Evolutionary conservation across 1,140 invertebrate species (phyloP).

Genomic region (Drosophila pectinifera): DNA sequence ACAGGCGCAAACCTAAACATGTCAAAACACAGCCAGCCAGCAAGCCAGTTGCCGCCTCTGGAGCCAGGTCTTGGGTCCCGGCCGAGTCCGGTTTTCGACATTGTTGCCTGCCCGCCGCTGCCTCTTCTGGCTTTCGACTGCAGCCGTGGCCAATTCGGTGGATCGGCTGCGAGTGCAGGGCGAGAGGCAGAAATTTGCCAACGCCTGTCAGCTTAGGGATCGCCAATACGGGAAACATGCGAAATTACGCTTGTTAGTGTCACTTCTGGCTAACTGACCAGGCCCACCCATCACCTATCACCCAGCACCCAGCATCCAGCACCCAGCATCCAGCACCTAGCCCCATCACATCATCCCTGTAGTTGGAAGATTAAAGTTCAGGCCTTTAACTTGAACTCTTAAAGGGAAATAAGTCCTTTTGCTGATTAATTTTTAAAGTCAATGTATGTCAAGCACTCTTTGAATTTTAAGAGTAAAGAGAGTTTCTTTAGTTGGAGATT

Average conservation of each 20-base stretch:
- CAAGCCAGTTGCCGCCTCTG: constrained; percentile 59
- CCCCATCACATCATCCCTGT: constrained; percentile 2
- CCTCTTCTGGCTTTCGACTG: constrained; percentile 33
- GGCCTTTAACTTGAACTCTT: not conserved
- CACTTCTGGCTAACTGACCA: constrained; percentile 76
- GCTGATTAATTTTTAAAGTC: not conserved
- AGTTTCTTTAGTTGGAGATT: no score
- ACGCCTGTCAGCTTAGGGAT: constrained; percentile 81
- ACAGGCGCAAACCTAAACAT: constrained; percentile 85
- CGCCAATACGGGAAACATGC: constrained; percentile 75
- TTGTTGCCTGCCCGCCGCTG: constrained; percentile 26
- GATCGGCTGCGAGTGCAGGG: constrained; percentile 45
- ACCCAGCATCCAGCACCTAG: not conserved
- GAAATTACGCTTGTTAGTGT: constrained; percentile 84
- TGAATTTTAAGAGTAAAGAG: no score
- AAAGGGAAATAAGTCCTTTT: not conserved
- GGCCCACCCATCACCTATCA: constrained; percentile 30
- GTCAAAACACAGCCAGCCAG: constrained; percentile 82
- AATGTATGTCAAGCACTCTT: no score
- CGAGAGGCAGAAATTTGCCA: constrained; percentile 73
- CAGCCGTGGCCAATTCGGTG: constrained; percentile 74
- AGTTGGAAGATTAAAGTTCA: not conserved
- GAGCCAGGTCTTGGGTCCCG: constrained; percentile 39
- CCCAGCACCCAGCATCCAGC: constrained; percentile 2
- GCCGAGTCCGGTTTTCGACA: constrained; percentile 48